These are phyloP conservation scores for Ooceraea biroi DNA, from an alignment of 1,140 invertebrate species.

Conservation along the genomic window DNA sequence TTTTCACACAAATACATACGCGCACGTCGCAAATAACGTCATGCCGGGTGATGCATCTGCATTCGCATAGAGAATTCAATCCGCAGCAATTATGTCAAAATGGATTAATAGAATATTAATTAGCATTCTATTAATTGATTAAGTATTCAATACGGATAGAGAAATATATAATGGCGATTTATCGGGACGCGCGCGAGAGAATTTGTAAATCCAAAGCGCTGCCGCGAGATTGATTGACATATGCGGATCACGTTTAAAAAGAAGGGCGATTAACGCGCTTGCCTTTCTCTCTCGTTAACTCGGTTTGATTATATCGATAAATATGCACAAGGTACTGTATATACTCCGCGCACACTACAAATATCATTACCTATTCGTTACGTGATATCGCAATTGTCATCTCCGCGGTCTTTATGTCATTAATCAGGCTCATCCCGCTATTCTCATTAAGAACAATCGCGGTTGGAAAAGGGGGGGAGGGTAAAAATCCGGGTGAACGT, in stretches of 20 bases:
- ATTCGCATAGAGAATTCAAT: slow-evolving; percentile 45
- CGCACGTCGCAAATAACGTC: slow-evolving; percentile 56
- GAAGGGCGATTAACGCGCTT: slow-evolving; percentile 63
- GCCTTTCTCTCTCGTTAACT: slow-evolving; percentile 48
- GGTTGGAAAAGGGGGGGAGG: not conserved
- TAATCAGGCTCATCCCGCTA: slow-evolving; percentile 25
- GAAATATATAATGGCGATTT: slow-evolving; percentile 70
- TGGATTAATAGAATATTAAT: slow-evolving; percentile 76
- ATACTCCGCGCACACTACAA: slow-evolving; percentile 7
- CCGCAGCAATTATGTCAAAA: slow-evolving; percentile 70
- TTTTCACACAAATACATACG: slow-evolving; percentile 16
- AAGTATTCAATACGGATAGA: slow-evolving; percentile 70
- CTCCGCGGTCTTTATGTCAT: not conserved
- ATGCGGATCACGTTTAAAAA: slow-evolving; percentile 62
- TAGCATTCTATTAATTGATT: slow-evolving; percentile 72
- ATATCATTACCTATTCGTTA: slow-evolving; percentile 43
- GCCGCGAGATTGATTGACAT: slow-evolving; percentile 29
- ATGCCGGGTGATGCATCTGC: slow-evolving; percentile 55
- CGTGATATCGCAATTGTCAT: slow-evolving; percentile 17
- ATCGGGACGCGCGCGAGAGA: slow-evolving; percentile 43
- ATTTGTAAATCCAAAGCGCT: slow-evolving; percentile 64
- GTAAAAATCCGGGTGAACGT: not conserved
- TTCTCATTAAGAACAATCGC: slow-evolving; percentile 31
- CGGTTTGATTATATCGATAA: slow-evolving; percentile 49
- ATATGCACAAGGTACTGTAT: not conserved